Evolutionary conservation across 2,113 vertebrate species (phyloP), one percentile per base, ranked within the genome.

Genomic region (Lepisosteus osseus): DNA sequence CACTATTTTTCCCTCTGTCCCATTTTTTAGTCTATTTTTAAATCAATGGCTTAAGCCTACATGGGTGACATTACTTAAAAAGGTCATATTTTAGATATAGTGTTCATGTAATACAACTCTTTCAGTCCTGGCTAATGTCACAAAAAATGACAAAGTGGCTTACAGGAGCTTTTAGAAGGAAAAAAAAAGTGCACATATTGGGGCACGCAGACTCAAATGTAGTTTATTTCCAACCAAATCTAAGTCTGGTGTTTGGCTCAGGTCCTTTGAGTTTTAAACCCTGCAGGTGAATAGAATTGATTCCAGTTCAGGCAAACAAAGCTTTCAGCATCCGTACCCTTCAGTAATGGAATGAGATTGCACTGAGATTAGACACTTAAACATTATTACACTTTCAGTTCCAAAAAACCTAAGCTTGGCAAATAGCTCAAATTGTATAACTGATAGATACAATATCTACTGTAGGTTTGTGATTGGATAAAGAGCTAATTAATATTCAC

Each of bases 1-100:
- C 45, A 6, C 63, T 41, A n/a, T 42, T 9, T 7, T 4, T 69
- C 41, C 61, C 62, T 61, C 61, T 74, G 74, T 56, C 69, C 73
- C 70, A 76, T 79, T 76, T 79, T 29, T 54, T 61, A 8, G 6
- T 73, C 75, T 79, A 80, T 82, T 82, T 86, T 79, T 83, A 82
- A 44, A 55, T 17, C 66, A 67, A 29, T 56, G 43, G 17, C 54
- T 51, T 65, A 47, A 45, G 41, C 5, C 65, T 9, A 63, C 41
- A 6, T 15, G 15, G 14, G n/a, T 55, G 44, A 45, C 59, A 45
- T 70, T 70, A 43, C 54, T 47, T 64, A 14, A 47, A 72, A 59
- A 44, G 51, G 11, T 43, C 47, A 51, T 6, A 51, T 51, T 51
- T 51, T 51, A 51, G 47, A 51, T 51, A 6, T 51, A 6, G 47